These are phyloP conservation scores for Bucorvus abyssinicus DNA, from an alignment of 2,797 vertebrate genomes.

Conservation along the genomic window DNA sequence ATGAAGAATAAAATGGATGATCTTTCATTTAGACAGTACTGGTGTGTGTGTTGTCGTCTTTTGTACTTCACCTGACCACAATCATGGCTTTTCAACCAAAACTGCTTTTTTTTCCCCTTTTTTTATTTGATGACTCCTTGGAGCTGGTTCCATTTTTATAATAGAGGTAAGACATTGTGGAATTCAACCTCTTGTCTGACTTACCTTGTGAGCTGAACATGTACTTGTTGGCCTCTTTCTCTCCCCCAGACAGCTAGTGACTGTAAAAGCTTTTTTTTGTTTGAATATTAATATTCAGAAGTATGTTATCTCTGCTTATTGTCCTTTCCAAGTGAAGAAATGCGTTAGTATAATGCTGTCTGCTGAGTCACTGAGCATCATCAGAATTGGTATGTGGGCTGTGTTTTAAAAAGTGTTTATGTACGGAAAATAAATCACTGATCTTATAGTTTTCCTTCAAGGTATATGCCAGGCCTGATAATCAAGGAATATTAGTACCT, in stretches of 20 bases:
- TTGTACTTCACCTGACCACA: not conserved
- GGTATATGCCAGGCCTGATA: not conserved
- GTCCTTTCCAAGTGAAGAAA: not conserved
- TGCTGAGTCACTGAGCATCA: conserved; percentile 49
- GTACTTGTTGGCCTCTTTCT: not conserved
- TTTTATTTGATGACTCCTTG: not conserved
- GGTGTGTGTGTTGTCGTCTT: not conserved
- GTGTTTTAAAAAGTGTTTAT: not conserved
- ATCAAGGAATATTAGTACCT: not conserved
- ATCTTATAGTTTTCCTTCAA: not conserved
- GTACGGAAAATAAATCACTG: not conserved
- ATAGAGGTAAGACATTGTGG: not conserved
- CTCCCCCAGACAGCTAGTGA: not conserved
- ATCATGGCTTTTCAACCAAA: not conserved
- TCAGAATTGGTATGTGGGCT: not conserved
- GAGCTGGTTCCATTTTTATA: not conserved
- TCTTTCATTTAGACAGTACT: not conserved
- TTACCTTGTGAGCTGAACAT: rapidly evolving
- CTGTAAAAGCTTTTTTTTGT: not conserved
- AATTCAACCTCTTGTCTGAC: not conserved
- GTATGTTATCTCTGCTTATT: not conserved
- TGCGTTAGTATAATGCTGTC: not conserved
- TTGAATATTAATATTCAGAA: not conserved
- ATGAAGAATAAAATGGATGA: not conserved
- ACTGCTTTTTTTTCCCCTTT: not conserved